Base-by-base conservation (phyloP, 2,113 vertebrate species). In the Clarias magur region DNA sequence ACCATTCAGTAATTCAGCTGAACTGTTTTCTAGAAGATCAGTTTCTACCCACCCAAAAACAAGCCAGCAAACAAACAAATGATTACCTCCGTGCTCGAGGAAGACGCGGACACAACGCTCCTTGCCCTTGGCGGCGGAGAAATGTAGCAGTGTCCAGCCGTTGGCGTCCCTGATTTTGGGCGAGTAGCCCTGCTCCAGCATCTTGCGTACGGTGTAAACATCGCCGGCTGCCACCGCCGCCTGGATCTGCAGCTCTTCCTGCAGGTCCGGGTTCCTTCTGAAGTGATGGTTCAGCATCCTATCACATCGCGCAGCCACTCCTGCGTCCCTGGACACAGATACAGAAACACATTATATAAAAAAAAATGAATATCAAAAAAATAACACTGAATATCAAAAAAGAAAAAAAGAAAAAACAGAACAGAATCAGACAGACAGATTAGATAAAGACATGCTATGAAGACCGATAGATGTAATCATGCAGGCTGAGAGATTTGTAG, bases 231-330 rank as follows among this genome's bases (percentile, higher is more conserved):
- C 98, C 88, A 99, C 98, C 0, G 98, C 98, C 75, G 97, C 97
- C 95, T 99, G 98, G 90, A 99, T 99, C 97, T 99, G 98, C 95
- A 99, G 93, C 94, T 99, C 98, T 92, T 99, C 98, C 93, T 99
- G 98, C 79, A 99, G 96, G 87, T 99, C 98, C 86, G 97, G 97
- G 95, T 99, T 98, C 94, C 98, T 96, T 92, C 97, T 95, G 94
- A 98, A 99, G 92, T 99, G 98, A 94, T 99, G 98, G 96, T 99
- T 97, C 96, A 99, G 97, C 98, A 99, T 99, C 97, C 97, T 99
- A 96, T 96, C 92, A 95, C 95, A 94, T 96, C 92, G 93, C 86
- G 88, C 93, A 91, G 95, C 91, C 95, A 94, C 95, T 94, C 94
- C 89, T 89, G 82, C 62, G n/a, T 78, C 90, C 89, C 86, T 89